A percentile compares a stretch with the other conserved stretches of the same genome.
These are phyloP conservation scores for Cebidichthys violaceus DNA, from an alignment of 2,113 vertebrate species.

Conservation along the genomic window DNA sequence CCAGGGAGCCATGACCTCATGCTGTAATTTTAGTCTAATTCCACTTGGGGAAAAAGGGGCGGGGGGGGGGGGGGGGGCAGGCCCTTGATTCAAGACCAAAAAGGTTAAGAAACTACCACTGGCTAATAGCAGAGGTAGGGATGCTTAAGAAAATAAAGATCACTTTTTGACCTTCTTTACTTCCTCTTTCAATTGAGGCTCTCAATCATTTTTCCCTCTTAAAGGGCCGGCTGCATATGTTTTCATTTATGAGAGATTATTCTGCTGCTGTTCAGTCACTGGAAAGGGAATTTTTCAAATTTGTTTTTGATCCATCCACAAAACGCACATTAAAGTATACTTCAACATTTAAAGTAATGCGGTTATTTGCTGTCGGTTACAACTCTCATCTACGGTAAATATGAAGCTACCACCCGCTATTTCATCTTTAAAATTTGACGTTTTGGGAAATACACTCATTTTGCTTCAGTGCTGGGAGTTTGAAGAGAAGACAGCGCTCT, in stretches of 20 bases:
- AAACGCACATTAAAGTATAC: not conserved
- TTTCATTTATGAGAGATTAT: conserved; percentile 72
- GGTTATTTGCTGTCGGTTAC: not conserved
- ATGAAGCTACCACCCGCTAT: not conserved
- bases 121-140: conserved; percentile 75
- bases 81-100: conserved; percentile 70
- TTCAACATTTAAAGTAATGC: not conserved
- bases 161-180: conserved; percentile 75
- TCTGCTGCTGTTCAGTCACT: conserved; percentile 29
- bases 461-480: too few species aligned
- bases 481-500: too few species aligned
- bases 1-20: conserved; percentile 78
- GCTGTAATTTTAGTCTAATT: conserved; percentile 79
- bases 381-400: not conserved
- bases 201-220: conserved; percentile 69
- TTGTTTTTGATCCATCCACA: not conserved
- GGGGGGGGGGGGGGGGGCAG: conserved; percentile 41
- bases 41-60: conserved; percentile 55
- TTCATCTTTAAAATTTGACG: not conserved
- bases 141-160: conserved; percentile 76
- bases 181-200: conserved; percentile 75
- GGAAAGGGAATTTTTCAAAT: not conserved
- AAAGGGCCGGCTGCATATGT: conserved; percentile 57
- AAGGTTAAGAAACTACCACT: conserved; percentile 74
- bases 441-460: too few species aligned